phyloP scores from a whole-genome alignment of 2,888 invertebrate genomes.

The Himalopsyche japonica region DNA sequence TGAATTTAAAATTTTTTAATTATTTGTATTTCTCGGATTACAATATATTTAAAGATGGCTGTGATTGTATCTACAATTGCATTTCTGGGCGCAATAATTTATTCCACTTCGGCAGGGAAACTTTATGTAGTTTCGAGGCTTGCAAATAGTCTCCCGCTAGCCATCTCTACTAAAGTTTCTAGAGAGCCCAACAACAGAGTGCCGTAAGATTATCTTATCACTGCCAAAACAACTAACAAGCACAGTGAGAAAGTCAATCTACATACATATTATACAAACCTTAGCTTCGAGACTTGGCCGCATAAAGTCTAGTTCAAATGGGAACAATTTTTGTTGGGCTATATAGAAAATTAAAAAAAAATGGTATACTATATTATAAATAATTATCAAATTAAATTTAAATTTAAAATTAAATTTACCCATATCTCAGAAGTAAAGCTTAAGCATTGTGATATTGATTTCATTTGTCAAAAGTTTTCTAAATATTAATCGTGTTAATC shows the following conservation, averaged over 20 bases:
- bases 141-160: not conserved
- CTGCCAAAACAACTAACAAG: not conserved
- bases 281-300: not conserved
- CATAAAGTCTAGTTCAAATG: not conserved
- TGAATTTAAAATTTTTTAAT: too few species aligned
- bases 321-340: not conserved
- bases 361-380: too few species aligned
- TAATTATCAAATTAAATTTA: too few species aligned
- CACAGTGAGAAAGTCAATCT: constrained; percentile 3
- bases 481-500: too few species aligned
- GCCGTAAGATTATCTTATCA: constrained; percentile 8
- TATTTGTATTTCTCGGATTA: not conserved
- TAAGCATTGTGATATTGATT: too few species aligned
- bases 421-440: too few species aligned
- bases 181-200: constrained; percentile 3
- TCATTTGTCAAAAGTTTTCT: too few species aligned
- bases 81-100: not conserved
- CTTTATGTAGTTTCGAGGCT: not conserved
- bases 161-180: not conserved
- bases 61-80: not conserved
- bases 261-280: constrained; percentile 4
- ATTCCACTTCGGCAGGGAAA: not conserved
- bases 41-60: not conserved
- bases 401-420: too few species aligned
- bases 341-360: not conserved